Evolutionary conservation across 2,888 invertebrate genomes (phyloP).

Genomic region (Napeogenes inachia): DNA sequence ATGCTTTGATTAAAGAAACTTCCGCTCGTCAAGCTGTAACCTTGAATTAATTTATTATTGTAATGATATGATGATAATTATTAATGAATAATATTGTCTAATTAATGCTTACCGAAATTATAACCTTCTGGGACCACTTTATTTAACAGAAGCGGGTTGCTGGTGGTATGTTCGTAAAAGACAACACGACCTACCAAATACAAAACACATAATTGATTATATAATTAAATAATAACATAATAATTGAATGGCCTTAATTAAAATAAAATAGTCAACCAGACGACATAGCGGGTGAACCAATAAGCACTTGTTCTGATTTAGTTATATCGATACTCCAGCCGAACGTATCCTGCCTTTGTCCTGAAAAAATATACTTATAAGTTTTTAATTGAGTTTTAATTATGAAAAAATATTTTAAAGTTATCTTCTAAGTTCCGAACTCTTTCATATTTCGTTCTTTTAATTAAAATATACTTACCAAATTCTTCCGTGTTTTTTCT

Average conservation of each 20-base stretch:
- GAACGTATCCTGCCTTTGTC: constrained; percentile 42
- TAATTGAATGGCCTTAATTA: too few relatives aligned
- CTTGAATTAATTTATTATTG: constrained; percentile 34
- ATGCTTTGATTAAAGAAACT: constrained; percentile 30
- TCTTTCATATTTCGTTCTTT: not conserved
- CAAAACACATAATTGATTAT: not conserved
- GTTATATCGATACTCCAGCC: constrained; percentile 54
- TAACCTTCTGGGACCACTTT: constrained; percentile 22
- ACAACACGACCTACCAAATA: constrained; percentile 20
- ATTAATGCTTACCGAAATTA: constrained; percentile 38
- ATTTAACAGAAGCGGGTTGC: constrained; percentile 11
- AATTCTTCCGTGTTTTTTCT: not conserved
- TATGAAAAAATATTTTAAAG: too few relatives aligned
- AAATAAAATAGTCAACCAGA: constrained; percentile 35
- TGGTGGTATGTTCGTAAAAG: not conserved
- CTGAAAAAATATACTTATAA: constrained; percentile 34
- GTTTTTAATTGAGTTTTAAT: not conserved
- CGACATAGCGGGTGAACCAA: constrained; percentile 45
- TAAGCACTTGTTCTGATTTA: constrained; percentile 13
- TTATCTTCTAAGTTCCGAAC: too few relatives aligned
- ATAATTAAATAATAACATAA: too few relatives aligned
- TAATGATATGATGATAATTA: too few relatives aligned
- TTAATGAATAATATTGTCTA: too few relatives aligned
- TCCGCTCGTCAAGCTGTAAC: constrained; percentile 50
- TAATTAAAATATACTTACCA: not conserved